These are phyloP conservation scores for Troides oblongomaculatus DNA, from an alignment of 2,888 invertebrate species.

Conservation along the genomic window DNA sequence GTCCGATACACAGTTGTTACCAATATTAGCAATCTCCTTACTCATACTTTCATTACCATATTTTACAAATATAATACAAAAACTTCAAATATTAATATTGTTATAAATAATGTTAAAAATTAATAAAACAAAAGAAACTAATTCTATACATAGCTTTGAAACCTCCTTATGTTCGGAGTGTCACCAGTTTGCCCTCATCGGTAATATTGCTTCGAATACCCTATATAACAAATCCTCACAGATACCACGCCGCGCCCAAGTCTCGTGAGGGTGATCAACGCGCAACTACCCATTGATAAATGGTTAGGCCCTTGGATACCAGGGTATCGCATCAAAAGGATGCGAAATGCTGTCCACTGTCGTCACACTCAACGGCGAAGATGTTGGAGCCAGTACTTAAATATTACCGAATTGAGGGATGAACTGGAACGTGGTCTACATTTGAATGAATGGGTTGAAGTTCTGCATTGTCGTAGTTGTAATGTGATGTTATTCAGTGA, in stretches of 20 bases:
- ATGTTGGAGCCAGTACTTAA: not conserved
- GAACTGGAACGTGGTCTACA: not conserved
- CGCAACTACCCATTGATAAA: not conserved
- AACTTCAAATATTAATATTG: not conserved
- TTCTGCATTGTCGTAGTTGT: too few species aligned
- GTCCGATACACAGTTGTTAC: not conserved
- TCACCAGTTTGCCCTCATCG: not conserved
- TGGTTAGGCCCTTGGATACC: not conserved
- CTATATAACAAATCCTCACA: not conserved
- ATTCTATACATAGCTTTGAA: too few species aligned
- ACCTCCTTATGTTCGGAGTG: too few species aligned
- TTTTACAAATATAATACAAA: not conserved
- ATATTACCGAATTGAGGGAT: not conserved
- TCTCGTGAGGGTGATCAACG: not conserved
- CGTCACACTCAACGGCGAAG: not conserved
- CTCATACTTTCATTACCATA: not conserved
- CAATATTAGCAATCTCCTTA: not conserved
- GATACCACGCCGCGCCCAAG: not conserved
- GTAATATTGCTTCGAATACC: not conserved
- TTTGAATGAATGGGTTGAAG: too few species aligned
- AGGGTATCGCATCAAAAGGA: not conserved
- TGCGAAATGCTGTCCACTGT: not conserved
- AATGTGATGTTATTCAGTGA: not conserved
- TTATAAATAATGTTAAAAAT: not conserved
- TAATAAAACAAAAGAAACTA: too few species aligned